A percentile compares a stretch with the other conserved stretches of the same genome.
phyloP scores from a whole-genome alignment of 2,797 vertebrate genomes.

The Sylvilagus floridanus region DNA sequence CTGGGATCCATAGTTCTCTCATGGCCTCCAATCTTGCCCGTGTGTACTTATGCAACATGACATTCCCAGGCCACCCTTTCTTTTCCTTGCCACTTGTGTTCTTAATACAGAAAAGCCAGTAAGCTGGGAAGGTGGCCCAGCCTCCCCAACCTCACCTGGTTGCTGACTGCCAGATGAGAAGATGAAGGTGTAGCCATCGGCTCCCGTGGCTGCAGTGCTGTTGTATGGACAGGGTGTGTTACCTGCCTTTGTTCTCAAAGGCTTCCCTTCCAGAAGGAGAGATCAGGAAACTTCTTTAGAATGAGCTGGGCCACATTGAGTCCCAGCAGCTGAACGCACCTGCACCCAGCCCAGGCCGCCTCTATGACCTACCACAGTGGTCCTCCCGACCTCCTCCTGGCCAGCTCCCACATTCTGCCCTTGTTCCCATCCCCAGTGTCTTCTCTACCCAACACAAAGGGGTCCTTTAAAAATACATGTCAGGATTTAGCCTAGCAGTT shows the following conservation, averaged over 20 bases:
- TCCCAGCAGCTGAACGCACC: not conserved
- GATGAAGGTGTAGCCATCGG: too few relatives aligned
- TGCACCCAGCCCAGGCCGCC: too few relatives aligned
- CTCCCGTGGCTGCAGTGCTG: not conserved
- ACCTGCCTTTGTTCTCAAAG: not conserved
- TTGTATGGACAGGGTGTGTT: not conserved
- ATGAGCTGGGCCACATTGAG: not conserved
- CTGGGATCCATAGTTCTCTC: accelerated
- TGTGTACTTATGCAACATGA: not conserved
- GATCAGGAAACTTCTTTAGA: not conserved
- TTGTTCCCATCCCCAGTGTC: not conserved
- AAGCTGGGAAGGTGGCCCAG: not conserved
- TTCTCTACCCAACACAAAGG: not conserved
- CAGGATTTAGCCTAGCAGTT: too few relatives aligned
- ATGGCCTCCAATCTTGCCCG: not conserved
- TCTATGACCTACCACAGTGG: not conserved
- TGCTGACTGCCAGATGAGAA: not conserved
- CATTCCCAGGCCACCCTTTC: not conserved
- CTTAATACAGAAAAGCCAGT: not conserved
- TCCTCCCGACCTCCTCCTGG: not conserved
- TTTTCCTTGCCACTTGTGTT: not conserved
- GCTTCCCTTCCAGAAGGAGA: not conserved
- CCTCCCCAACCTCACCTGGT: not conserved
- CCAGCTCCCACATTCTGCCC: not conserved
- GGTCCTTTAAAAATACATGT: not conserved